Conservation (phyloP, 2,797 vertebrate genomes). For the Aldrovandia affinis region DNA sequence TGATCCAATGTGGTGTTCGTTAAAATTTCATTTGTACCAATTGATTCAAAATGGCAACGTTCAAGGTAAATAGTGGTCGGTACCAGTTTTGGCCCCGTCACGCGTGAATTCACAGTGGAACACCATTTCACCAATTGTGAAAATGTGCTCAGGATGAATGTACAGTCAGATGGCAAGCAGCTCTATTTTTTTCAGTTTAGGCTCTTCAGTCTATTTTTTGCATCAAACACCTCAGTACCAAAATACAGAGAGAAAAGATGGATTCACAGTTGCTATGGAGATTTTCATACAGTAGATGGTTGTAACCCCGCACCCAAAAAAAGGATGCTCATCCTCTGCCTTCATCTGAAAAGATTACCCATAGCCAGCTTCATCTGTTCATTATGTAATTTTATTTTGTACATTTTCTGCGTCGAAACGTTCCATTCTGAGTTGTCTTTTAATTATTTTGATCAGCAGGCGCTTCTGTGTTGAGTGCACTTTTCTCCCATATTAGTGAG, state of each 20-base stretch:
- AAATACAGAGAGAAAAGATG: conserved; percentile 32
- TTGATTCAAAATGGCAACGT: conserved; percentile 47
- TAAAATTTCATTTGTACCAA: conserved; percentile 49
- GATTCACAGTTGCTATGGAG: conserved; percentile 50
- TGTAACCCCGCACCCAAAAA: conserved; percentile 25
- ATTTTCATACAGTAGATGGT: conserved; percentile 38
- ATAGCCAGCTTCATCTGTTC: too few relatives aligned
- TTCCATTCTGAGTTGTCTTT: not conserved
- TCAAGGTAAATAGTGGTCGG: conserved; percentile 15
- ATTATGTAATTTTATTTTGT: not conserved
- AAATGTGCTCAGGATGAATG: not conserved
- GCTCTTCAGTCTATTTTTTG: conserved; percentile 29
- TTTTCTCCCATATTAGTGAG: not conserved
- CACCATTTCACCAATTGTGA: conserved; percentile 6
- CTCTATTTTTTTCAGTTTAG: too few relatives aligned
- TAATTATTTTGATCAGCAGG: not conserved
- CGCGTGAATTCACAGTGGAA: not conserved
- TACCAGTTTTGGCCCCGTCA: not conserved
- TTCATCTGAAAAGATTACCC: not conserved
- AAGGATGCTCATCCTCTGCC: conserved; percentile 26
- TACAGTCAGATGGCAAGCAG: conserved; percentile 19
- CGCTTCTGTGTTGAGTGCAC: not conserved
- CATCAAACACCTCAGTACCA: conserved; percentile 33
- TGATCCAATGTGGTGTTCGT: conserved; percentile 51
- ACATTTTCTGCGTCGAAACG: not conserved